Evolutionary conservation across 2,888 invertebrate genomes (phyloP).

Genomic region (Metalampra italica): DNA sequence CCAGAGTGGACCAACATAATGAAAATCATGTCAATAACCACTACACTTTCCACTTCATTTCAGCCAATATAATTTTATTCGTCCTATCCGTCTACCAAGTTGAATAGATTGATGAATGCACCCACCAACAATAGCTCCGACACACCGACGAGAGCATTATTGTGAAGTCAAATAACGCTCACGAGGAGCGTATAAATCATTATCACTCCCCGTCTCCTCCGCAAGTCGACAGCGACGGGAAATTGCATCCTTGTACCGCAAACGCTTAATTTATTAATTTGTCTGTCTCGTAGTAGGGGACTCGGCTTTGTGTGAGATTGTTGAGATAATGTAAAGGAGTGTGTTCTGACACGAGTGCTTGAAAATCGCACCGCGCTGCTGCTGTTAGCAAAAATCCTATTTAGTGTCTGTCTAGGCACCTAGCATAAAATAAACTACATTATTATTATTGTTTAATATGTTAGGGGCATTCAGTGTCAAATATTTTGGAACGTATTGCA

Average conservation of each 20-base stretch:
- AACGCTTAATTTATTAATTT: slow-evolving; percentile 50
- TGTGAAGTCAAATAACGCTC: slow-evolving; percentile 18
- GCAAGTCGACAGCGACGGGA: slow-evolving; percentile 29
- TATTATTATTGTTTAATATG: no score
- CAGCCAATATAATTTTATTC: no score
- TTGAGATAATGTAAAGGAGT: not conserved
- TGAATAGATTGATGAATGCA: not conserved
- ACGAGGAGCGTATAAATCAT: slow-evolving; percentile 15
- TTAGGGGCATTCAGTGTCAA: no score
- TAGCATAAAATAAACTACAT: no score
- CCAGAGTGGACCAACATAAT: no score
- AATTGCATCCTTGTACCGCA: slow-evolving; percentile 42
- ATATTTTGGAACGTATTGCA: no score
- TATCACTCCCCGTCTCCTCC: slow-evolving; percentile 17
- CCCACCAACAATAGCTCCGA: not conserved
- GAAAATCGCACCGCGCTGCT: not conserved
- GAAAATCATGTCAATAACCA: no score
- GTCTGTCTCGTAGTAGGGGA: slow-evolving; percentile 19
- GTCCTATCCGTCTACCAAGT: not conserved
- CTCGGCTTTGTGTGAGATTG: not conserved
- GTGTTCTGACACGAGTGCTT: not conserved
- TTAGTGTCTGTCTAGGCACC: no score
- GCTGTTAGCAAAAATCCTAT: not conserved
- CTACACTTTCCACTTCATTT: no score
- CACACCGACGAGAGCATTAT: not conserved